Base-by-base conservation (phyloP, 2,113 vertebrate species). In the Ivindomyrus marchei region DNA sequence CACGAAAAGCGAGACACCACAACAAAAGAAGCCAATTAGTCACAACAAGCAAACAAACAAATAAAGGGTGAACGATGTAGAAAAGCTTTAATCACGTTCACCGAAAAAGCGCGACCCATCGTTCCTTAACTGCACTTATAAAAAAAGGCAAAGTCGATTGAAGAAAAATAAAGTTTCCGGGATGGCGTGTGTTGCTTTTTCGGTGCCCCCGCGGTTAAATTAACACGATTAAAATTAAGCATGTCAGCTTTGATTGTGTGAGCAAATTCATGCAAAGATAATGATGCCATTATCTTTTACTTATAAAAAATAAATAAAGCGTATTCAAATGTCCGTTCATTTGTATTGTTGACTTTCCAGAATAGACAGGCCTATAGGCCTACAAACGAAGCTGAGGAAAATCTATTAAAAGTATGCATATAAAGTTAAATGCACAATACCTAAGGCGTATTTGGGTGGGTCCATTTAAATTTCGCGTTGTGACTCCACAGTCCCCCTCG, bases 41-140 rank as follows among this genome's bases (percentile, higher is more conserved):
- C 74, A 77, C 88, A 89, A 89, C 88, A 89, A 89, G 88, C 88
- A 89, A 89, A 89, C 88, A 89, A 50, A 77, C 88, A 89, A 74
- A 74, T 77, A 49, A 42, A 74, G 58, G 39, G 87, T 21, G 24
- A 88, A 88, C 88, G 24, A 11, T 89, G 42, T 47, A 49, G 88
- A 74, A 50, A 74, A 49, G 24, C 88, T 89, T 74, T 74, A 74
- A 89, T 74, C 74, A 89, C 45, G n/a, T 89, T 77, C 45, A 47
- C n/a, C 58, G 24, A 31, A 89, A 89, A 39, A 13, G n/a, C 24
- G 13, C 13, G 49, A 87, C 27, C 85, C 47, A 53, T 27, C 85
- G 27, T 87, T 53, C 50, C 85, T 53, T 50, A 53, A 21, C 85
- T 56, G 50, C 47, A 36, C 27, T 24, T 36, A 36, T 3, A 52